Evolutionary conservation across 2,797 vertebrate species (phyloP), one percentile per base, ranked within the genome.

Genomic region (Callimico goeldii): DNA sequence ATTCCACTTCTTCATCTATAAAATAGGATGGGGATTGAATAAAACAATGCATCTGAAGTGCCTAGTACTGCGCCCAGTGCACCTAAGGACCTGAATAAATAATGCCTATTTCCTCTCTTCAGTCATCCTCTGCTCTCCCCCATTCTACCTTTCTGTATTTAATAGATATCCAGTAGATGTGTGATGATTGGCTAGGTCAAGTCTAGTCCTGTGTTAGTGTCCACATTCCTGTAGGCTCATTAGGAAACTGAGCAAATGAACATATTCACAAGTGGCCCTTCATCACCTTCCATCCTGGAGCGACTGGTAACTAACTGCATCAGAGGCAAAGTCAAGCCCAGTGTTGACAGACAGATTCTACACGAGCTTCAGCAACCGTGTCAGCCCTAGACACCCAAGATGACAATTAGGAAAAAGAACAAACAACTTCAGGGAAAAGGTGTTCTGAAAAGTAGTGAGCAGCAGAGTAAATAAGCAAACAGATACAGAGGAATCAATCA

Each of bases 371-470:
- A 76, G 72, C 24, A 70, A 11, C 46, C 12, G 1, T 33, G 79
- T 88, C 83, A 83, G 88, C 91, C 50, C 72, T 57, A 83, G 95
- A 93, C 33, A 85, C 72, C 89, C 89, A 79, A 52, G 87, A 85
- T 20, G 89, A 96, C 84, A 77, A 94, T 81, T 80, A 94, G 91
- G 61, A 90, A 33, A 77, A 88, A 95, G 95, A 95, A 77, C 73
- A 88, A 96, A 84, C 58, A 61, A 91, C 46, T 39, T 9, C n/a
- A 82, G 77, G n/a, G 52, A 39, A 89, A 96, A 97, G 73, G 33
- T 81, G 67, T 83, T 87, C 64, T 89, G 70, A 91, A 61, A 87
- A 90, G 73, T 84, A 17, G 72, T 57, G 76, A 95, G 80, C 12
- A 8, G 58, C n/a, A 30, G n/a, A 50, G 50, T 64, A 87, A 94